These are phyloP conservation scores for Sparus aurata DNA, from an alignment of 2,797 vertebrate genomes.

Conservation along the genomic window DNA sequence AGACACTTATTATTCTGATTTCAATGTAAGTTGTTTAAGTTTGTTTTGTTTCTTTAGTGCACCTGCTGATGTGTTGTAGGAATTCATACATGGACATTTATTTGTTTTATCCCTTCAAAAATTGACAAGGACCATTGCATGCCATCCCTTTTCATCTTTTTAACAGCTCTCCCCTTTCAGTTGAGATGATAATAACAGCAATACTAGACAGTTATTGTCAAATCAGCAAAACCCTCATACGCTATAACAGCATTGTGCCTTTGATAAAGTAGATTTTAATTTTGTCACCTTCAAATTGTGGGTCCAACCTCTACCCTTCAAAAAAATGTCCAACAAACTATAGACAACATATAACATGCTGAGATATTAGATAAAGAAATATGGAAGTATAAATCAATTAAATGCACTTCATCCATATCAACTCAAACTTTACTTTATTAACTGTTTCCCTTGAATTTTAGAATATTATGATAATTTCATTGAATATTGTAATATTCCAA, in stretches of 20 bases:
- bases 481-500: neutral
- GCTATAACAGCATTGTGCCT: neutral
- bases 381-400: neutral
- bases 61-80: conserved; percentile 1
- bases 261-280: neutral
- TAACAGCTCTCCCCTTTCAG: neutral
- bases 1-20: conserved; percentile 16
- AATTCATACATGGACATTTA: neutral
- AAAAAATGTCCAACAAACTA: neutral
- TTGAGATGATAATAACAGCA: neutral
- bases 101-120: neutral
- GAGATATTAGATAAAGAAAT: neutral
- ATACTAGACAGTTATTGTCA: neutral
- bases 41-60: conserved; percentile 3
- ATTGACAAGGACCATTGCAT: neutral
- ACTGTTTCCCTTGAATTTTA: too few relatives aligned
- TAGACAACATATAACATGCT: neutral
- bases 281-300: neutral
- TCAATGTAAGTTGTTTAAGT: conserved; percentile 12
- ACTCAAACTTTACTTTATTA: neutral
- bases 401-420: neutral
- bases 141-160: neutral
- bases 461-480: neutral
- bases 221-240: neutral
- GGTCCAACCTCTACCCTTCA: neutral